phyloP scores from a whole-genome alignment of 2,888 invertebrate genomes.

The Acleris literana region DNA sequence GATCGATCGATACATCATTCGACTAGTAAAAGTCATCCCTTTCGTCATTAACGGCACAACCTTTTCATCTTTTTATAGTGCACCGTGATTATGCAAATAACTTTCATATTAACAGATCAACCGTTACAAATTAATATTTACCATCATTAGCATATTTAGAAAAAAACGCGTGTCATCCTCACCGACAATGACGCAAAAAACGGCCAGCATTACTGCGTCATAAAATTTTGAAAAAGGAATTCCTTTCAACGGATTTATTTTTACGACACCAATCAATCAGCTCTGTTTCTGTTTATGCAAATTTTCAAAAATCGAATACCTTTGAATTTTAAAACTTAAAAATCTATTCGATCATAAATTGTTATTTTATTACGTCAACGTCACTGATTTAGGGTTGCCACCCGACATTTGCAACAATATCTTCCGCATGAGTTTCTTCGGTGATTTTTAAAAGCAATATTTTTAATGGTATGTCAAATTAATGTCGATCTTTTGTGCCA shows the following conservation, averaged over 20 bases:
- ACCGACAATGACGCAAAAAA: constrained; percentile 53
- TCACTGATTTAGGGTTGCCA: constrained; percentile 54
- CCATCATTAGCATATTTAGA: constrained; percentile 72
- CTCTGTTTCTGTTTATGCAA: constrained; percentile 63
- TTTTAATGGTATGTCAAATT: constrained; percentile 82
- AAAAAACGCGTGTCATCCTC: constrained; percentile 73
- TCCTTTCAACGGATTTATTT: constrained; percentile 52
- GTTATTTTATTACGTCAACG: constrained; percentile 66
- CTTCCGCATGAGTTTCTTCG: constrained; percentile 70
- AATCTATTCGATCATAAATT: constrained; percentile 62
- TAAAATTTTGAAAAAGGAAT: constrained; percentile 58
- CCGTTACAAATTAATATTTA: constrained; percentile 83
- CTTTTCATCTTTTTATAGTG: constrained; percentile 52
- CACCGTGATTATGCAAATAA: constrained; percentile 72
- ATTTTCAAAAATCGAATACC: constrained; percentile 63
- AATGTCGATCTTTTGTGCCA: constrained; percentile 75
- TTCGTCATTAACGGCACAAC: constrained; percentile 54
- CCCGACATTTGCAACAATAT: constrained; percentile 64
- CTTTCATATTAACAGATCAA: constrained; percentile 76
- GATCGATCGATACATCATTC: constrained; percentile 69
- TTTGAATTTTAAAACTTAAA: constrained; percentile 55
- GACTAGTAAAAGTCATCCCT: constrained; percentile 74
- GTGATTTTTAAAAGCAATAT: constrained; percentile 76
- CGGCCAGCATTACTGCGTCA: constrained; percentile 59
- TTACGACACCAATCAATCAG: constrained; percentile 79